Percentiles rank a stretch among this genome's conserved stretches.
These are phyloP conservation scores for Lepidocolaptes lacrymiger DNA, from an alignment of 2,797 vertebrate species.

Conservation along the genomic window DNA sequence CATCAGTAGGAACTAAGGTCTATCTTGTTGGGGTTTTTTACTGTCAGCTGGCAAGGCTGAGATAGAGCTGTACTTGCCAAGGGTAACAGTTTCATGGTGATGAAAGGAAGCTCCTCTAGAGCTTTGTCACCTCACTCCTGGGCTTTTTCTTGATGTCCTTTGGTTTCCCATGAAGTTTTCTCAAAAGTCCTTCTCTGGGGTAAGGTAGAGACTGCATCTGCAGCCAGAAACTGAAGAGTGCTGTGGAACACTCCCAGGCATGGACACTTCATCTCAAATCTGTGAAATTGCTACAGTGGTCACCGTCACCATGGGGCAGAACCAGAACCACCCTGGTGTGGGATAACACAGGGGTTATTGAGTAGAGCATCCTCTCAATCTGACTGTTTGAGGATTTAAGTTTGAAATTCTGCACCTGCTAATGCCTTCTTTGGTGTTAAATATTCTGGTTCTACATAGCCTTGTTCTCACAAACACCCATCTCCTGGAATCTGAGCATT, in stretches of 20 bases:
- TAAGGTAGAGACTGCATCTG: neutral
- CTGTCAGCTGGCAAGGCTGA: neutral
- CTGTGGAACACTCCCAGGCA: neutral
- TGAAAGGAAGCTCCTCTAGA: neutral
- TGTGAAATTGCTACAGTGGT: neutral
- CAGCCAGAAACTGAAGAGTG: neutral
- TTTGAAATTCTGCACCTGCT: neutral
- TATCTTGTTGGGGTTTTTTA: neutral
- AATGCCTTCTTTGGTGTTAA: neutral
- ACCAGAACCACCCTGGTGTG: rapidly evolving
- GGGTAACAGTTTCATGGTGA: neutral
- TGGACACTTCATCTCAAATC: neutral
- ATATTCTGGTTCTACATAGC: neutral
- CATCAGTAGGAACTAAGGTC: neutral
- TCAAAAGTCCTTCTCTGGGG: neutral
- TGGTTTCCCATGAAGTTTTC: neutral
- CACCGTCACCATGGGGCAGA: rapidly evolving
- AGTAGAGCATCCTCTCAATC: neutral
- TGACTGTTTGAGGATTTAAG: neutral
- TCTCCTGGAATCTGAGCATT: neutral
- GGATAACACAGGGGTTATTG: neutral
- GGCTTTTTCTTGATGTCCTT: neutral
- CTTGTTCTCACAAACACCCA: neutral
- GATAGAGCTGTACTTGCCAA: neutral
- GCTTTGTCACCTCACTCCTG: neutral